phyloP scores from a whole-genome alignment of 2,888 invertebrate genomes.

The Mechanitis messenoides region DNA sequence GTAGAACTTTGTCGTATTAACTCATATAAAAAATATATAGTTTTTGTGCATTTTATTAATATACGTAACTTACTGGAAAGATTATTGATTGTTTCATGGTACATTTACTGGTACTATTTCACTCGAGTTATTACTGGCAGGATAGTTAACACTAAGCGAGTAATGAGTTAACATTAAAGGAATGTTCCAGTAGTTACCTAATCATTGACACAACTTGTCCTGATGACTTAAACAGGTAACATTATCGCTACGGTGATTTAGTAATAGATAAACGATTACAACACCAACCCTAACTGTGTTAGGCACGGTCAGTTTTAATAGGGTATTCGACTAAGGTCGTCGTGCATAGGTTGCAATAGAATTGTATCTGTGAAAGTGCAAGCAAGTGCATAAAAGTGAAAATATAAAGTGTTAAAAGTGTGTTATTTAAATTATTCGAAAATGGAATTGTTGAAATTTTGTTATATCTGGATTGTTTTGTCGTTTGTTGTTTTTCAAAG shows the following conservation, averaged over 20 bases:
- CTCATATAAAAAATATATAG: no score
- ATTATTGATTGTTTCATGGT: no score
- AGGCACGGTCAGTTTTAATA: conserved; percentile 58
- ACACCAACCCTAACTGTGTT: conserved; percentile 47
- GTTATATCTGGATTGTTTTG: conserved; percentile 52
- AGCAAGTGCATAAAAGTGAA: background rate
- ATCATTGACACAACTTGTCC: conserved; percentile 31
- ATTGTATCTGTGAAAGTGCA: conserved; percentile 5
- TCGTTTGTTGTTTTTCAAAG: conserved; percentile 56
- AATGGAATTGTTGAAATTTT: conserved; percentile 61
- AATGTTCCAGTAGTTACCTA: conserved; percentile 27
- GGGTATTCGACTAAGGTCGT: conserved; percentile 53
- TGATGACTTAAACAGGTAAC: conserved; percentile 29
- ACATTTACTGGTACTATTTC: no score
- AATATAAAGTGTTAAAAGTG: conserved; percentile 9
- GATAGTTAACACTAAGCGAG: background rate
- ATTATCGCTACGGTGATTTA: conserved; percentile 42
- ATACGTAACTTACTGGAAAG: no score
- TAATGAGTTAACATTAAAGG: conserved; percentile 14
- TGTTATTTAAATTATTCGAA: conserved; percentile 16
- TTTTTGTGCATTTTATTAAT: no score
- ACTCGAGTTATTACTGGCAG: no score
- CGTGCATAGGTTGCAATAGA: conserved; percentile 38
- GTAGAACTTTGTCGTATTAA: no score
- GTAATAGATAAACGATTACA: conserved; percentile 50